Evolutionary conservation across 2,113 vertebrate species (phyloP), one percentile per base, ranked within the genome.

Genomic region (Oplegnathus fasciatus): DNA sequence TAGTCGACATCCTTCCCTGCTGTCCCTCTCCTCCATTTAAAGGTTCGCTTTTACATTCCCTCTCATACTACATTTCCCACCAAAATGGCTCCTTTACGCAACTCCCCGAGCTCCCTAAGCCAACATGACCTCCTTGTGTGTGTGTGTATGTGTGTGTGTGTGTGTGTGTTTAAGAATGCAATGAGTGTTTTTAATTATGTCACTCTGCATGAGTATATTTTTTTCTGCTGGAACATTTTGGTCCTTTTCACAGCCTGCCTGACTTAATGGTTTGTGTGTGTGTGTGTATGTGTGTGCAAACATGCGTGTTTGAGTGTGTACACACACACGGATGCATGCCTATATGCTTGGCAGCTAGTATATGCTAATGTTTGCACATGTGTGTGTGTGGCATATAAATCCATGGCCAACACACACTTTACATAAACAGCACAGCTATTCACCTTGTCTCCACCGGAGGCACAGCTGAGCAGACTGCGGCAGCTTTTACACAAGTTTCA

Each of bases 131-230:
- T 86, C 71, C 28, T 89, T 75, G 80, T 46, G 65, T 55, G 60
- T 78, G 64, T 69, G n/a, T n/a, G n/a, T n/a, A n/a, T n/a, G n/a
- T n/a, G 80, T 78, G 66, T 75, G 69, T 74, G 73, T 82, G 85
- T 78, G 70, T 84, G 69, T 48, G 58, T 70, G 57, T 88, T 55
- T 91, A 83, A 85, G 78, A 92, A 89, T 88, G 86, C 74, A 82
- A 86, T 77, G 86, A 85, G 75, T 93, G 92, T 93, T 95, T 95
- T 94, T 92, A 94, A 93, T 94, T 93, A 94, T 92, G 87, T 94
- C 86, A 94, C 80, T 87, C 78, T 86, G 85, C 75, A 71, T 85
- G 72, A 86, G 66, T 82, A 85, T 62, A 64, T 65, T 86, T 74
- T 86, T 88, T 90, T 84, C 30, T 89, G 73, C 68, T 85, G 90